Percentiles rank a stretch among this genome's conserved stretches.
Conservation (phyloP, 2,113 vertebrate genomes). For the Larimichthys crocea region DNA sequence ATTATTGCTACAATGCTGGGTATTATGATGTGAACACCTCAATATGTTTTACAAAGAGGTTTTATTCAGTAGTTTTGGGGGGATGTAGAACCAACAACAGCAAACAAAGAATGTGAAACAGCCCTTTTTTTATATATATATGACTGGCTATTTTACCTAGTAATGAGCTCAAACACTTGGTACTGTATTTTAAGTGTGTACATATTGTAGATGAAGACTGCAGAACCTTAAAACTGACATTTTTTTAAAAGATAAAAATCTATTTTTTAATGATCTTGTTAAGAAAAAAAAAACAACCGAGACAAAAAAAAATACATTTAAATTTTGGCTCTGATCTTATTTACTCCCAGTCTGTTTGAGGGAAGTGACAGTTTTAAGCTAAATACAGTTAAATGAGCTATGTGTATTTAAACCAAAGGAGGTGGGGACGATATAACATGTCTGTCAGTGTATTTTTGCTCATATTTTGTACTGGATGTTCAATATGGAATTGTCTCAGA, state of each 20-base stretch:
- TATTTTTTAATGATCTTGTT: slow-evolving; percentile 90
- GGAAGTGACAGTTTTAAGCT: slow-evolving; percentile 82
- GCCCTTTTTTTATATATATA: not conserved
- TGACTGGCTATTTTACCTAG: slow-evolving; percentile 9
- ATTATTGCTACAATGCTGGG: too few species aligned
- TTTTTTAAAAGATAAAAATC: slow-evolving; percentile 71
- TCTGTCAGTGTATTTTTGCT: slow-evolving; percentile 63
- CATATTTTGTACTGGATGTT: slow-evolving; percentile 70
- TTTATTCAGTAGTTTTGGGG: not conserved
- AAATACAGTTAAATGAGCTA: slow-evolving; percentile 81
- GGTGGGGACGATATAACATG: slow-evolving; percentile 44
- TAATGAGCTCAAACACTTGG: slow-evolving; percentile 46
- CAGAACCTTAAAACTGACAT: slow-evolving; percentile 64
- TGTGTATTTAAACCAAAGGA: slow-evolving; percentile 86
- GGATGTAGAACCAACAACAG: not conserved
- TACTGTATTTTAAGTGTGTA: slow-evolving; percentile 64
- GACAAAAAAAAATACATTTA: slow-evolving; percentile 65
- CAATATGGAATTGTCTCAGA: slow-evolving; percentile 83
- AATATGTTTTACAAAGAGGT: not conserved
- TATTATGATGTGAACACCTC: not conserved
- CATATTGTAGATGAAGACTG: slow-evolving; percentile 58
- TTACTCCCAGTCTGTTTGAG: slow-evolving; percentile 75
- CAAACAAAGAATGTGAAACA: slow-evolving; percentile 12
- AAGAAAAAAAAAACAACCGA: slow-evolving; percentile 75
- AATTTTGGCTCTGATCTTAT: slow-evolving; percentile 68